A percentile compares a stretch with the other conserved stretches of the same genome.
These are phyloP conservation scores for Arctia plantaginis DNA, from an alignment of 2,888 invertebrate species.

Conservation along the genomic window DNA sequence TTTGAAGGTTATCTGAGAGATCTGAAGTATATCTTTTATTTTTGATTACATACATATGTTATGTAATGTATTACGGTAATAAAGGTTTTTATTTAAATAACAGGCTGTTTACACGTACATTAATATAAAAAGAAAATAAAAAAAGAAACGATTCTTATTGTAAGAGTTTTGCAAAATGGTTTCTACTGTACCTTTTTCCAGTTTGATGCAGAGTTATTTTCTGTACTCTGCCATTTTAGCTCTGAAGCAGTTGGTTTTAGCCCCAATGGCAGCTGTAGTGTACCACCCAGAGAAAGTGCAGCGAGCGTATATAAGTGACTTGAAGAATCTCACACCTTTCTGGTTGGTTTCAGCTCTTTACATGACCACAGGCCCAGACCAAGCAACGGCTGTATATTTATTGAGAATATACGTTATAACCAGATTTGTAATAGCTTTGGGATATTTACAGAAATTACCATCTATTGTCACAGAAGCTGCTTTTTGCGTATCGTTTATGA, in stretches of 20 bases:
- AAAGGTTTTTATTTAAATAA: not conserved
- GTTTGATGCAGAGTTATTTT: slow-evolving; percentile 51
- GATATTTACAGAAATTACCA: slow-evolving; percentile 58
- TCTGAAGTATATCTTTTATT: not conserved
- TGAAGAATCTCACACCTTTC: slow-evolving; percentile 70
- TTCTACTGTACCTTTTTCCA: slow-evolving; percentile 9
- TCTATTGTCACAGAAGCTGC: slow-evolving; percentile 50
- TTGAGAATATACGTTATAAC: slow-evolving; percentile 58
- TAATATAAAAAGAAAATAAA: not conserved
- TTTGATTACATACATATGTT: not conserved
- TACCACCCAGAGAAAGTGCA: slow-evolving; percentile 58
- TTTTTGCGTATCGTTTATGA: slow-evolving; percentile 61
- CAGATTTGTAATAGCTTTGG: slow-evolving; percentile 56
- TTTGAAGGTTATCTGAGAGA: not conserved
- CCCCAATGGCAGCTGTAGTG: slow-evolving; percentile 51
- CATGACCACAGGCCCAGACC: slow-evolving; percentile 62
- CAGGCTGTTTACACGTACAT: not conserved
- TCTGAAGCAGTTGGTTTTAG: slow-evolving; percentile 53
- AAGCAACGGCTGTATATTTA: slow-evolving; percentile 49
- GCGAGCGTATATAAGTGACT: slow-evolving; percentile 64
- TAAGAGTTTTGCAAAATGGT: slow-evolving; percentile 10
- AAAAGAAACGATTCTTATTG: not conserved
- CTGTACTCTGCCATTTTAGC: slow-evolving; percentile 52
- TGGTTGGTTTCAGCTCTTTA: slow-evolving; percentile 71
- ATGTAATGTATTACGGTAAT: not conserved